A percentile compares a stretch with the other conserved stretches of the same genome.
These are phyloP conservation scores for Rhopilema esculentum DNA, from an alignment of 30 jellyfish, hydroid and myxozoan genomes.

Conservation along the genomic window DNA sequence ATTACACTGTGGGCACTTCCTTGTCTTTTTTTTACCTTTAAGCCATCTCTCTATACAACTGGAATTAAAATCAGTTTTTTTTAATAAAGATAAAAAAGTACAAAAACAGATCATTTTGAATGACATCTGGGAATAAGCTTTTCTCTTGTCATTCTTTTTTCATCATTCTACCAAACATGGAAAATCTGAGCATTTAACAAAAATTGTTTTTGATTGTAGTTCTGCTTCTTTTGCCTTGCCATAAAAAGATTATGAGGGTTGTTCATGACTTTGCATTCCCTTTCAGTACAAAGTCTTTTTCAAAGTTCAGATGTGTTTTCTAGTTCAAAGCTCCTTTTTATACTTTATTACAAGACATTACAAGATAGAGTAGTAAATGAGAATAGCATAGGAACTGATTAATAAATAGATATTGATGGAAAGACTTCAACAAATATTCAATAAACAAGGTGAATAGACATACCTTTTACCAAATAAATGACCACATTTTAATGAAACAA, in stretches of 20 bases:
- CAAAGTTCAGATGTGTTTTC: no score
- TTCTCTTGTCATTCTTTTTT: no score
- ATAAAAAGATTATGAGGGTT: no score
- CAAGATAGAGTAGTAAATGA: not conserved
- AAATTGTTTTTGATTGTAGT: no score
- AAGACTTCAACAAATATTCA: not conserved
- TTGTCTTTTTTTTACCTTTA: constrained; percentile 67
- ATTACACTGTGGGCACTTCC: constrained; percentile 95
- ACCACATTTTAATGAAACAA: constrained; percentile 83
- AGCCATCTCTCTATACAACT: constrained; percentile 97
- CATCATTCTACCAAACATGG: no score
- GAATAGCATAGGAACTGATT: not conserved
- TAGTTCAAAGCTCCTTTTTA: no score
- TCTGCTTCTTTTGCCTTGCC: no score
- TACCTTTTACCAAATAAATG: constrained; percentile 97
- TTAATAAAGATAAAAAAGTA: not conserved
- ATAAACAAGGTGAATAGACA: not conserved
- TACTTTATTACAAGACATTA: no score
- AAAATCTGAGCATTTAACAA: no score
- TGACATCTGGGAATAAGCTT: no score
- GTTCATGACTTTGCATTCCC: no score
- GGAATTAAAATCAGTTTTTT: not conserved
- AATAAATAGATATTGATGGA: not conserved
- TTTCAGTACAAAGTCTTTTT: no score
- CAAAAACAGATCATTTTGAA: not conserved